Evolutionary conservation across 2,888 invertebrate species (phyloP).

Genomic region (Beris morrisii): DNA sequence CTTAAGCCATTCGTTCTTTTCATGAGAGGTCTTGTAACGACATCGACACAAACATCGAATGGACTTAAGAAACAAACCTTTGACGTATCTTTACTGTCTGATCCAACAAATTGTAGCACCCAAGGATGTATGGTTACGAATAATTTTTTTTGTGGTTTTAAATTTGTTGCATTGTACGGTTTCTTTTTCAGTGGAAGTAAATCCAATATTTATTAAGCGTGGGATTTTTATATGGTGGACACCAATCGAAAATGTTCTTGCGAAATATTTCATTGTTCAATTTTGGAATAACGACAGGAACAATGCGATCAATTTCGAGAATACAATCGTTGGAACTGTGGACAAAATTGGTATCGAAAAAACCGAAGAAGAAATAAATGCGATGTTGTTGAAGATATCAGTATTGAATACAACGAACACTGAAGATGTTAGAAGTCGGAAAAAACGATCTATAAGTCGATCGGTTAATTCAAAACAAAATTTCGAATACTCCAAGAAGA

Average conservation of each 20-base stretch:
- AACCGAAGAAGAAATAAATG: constrained; percentile 35
- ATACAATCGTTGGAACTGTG: constrained; percentile 40
- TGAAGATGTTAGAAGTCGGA: neutral
- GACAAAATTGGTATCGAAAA: constrained; percentile 33
- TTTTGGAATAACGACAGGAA: constrained; percentile 39
- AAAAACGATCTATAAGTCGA: constrained; percentile 17
- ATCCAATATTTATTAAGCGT: constrained; percentile 35
- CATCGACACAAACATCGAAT: constrained; percentile 43
- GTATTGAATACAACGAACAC: constrained; percentile 27
- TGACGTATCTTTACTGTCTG: constrained; percentile 51
- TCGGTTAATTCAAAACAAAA: neutral
- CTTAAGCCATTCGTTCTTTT: constrained; percentile 43
- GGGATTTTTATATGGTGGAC: constrained; percentile 43
- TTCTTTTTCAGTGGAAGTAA: constrained; percentile 36
- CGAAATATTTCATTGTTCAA: constrained; percentile 40
- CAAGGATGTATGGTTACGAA: constrained; percentile 51
- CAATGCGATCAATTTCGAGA: constrained; percentile 37
- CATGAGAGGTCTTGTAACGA: constrained; percentile 48
- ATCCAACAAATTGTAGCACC: constrained; percentile 52
- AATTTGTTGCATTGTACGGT: constrained; percentile 2
- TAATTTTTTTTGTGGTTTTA: neutral
- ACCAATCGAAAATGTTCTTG: constrained; percentile 25
- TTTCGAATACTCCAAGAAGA: neutral
- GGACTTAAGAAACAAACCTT: constrained; percentile 42
- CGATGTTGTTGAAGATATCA: constrained; percentile 38